Conservation (phyloP, 2,888 invertebrate species). For the Harmothoe impar region DNA sequence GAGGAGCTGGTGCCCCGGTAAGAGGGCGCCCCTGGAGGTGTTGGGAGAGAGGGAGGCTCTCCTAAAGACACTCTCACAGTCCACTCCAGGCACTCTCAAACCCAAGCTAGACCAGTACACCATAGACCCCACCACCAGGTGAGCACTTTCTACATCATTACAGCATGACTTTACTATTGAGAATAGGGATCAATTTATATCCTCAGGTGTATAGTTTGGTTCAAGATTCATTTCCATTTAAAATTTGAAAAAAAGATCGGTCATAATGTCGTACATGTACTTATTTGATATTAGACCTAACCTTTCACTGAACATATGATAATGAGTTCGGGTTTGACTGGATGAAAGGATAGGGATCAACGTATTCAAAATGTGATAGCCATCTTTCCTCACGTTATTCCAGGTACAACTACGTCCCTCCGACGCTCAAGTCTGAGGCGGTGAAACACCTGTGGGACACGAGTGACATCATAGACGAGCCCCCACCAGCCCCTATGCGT, state of each 20-base stretch:
- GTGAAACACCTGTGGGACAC: constrained; percentile 40
- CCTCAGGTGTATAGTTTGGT: no score
- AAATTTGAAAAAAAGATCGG: no score
- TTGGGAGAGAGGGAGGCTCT: constrained; percentile 91
- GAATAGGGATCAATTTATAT: no score
- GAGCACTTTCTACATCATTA: constrained; percentile 81
- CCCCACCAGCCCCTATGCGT: constrained; percentile 42
- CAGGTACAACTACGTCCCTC: constrained; percentile 36
- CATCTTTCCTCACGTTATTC: no score
- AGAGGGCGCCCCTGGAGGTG: constrained; percentile 15
- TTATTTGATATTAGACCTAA: no score
- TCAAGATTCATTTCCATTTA: no score
- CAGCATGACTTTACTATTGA: no score
- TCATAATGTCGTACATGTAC: no score
- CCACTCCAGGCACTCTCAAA: constrained; percentile 95
- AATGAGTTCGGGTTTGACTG: no score
- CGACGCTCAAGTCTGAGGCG: constrained; percentile 8
- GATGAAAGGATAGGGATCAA: no score
- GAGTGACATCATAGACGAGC: constrained; percentile 36
- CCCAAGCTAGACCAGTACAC: constrained; percentile 87
- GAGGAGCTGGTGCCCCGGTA: constrained; percentile 82
- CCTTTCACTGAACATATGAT: no score
- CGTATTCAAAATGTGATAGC: no score
- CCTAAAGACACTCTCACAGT: constrained; percentile 92
- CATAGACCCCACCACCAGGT: constrained; percentile 85